Evolutionary conservation across 2,113 vertebrate genomes (phyloP), one percentile per base, ranked within the genome.

Genomic region (Chlorodrepanis virens): DNA sequence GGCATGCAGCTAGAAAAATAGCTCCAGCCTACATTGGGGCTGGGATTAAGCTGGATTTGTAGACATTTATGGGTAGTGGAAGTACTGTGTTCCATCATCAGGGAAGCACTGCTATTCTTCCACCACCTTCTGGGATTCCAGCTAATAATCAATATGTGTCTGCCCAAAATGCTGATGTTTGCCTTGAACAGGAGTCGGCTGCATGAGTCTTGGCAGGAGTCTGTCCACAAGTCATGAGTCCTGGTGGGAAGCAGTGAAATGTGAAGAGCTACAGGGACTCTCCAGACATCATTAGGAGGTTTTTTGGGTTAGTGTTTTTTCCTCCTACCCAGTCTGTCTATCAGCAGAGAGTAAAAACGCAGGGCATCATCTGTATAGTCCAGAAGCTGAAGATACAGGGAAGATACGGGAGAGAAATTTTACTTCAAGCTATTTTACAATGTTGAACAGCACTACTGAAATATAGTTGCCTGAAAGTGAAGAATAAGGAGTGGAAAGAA

Each of bases 221-320:
- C 3, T 6, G 29, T n/a, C 65, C n/a, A 2, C 0, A 1, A 3
- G 10, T 11, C 0, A 0, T 14, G 25, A 35, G 12, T 40, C 3
- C 54, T 49, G 67, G 28, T 83, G 77, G 37, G 61, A 79, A 63
- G 74, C 53, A 1, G 13, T 21, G n/a, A 10, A 25, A 57, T 2
- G 11, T 13, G 65, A 59, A 65, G 71, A 83, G 29, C 67, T 35
- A 2, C 16, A 20, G n/a, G 25, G 57, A 28, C 24, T 49, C 28
- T 47, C 27, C 39, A 27, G 21, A 33, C 16, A 35, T 27, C 24
- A 14, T 20, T 42, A 61, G 19, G 40, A 31, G 5, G 5, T 54
- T 74, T 64, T 25, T 21, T 13, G 31, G 17, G 6, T 22, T 57
- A 7, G 6, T 18, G 22, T 56, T 21, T n/a, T 23, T 52, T 19